Evolutionary conservation across 92 coral and sea anemone species (phyloP).

Genomic region (Pocillopora grandis): DNA sequence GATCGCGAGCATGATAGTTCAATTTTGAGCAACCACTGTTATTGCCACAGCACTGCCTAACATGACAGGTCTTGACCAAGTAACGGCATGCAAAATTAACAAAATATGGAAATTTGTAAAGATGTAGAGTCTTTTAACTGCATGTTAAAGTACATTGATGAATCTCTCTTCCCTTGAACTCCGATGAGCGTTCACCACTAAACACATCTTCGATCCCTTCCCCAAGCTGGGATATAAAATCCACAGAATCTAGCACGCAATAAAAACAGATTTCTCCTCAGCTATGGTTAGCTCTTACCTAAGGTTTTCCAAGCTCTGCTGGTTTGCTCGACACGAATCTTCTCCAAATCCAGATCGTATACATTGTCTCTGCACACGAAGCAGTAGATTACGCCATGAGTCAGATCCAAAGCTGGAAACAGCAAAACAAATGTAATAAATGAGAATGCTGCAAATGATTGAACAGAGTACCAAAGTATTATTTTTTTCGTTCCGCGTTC

Average conservation of each 20-base stretch:
- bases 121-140: slow-evolving; percentile 3
- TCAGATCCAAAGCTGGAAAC: slow-evolving; percentile 84
- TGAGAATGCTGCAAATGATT: background rate
- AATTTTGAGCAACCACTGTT: background rate
- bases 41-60: background rate
- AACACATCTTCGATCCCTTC: background rate
- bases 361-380: slow-evolving; percentile 91
- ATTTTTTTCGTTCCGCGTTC: slow-evolving; percentile 14
- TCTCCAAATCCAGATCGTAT: slow-evolving; percentile 84
- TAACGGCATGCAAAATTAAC: slow-evolving; percentile 13
- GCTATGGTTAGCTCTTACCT: slow-evolving; percentile 53
- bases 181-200: too few species aligned
- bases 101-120: slow-evolving; percentile 8
- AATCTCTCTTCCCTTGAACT: background rate
- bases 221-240: background rate
- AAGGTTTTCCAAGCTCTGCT: slow-evolving; percentile 77
- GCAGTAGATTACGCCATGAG: slow-evolving; percentile 87
- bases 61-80: background rate
- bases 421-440: background rate
- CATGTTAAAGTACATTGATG: background rate
- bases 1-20: background rate
- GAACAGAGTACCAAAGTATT: slow-evolving; percentile 16
- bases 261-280: background rate
- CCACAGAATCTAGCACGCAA: background rate
- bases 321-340: slow-evolving; percentile 76